phyloP scores from a whole-genome alignment of 1,140 invertebrate species.

The Trichogramma pretiosum region DNA sequence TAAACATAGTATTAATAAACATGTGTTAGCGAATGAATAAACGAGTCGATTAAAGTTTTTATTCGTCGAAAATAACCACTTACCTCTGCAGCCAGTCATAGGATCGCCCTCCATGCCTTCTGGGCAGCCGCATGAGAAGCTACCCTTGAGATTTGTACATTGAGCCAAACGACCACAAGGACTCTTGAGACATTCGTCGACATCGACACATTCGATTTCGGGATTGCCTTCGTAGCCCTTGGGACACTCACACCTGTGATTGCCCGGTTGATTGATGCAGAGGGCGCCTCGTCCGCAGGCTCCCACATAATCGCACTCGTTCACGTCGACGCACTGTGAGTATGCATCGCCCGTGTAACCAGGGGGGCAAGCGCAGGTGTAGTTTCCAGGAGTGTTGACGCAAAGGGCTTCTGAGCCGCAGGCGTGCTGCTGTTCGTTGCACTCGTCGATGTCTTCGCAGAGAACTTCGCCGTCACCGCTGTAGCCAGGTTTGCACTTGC shows the following conservation, averaged over 20 bases:
- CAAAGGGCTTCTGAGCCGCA: conserved; percentile 76
- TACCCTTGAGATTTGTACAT: conserved; percentile 64
- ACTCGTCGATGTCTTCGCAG: conserved; percentile 85
- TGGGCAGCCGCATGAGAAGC: conserved; percentile 66
- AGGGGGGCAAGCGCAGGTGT: conserved; percentile 72
- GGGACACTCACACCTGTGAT: conserved; percentile 74
- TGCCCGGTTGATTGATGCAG: conserved; percentile 71
- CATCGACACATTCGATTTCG: conserved; percentile 58
- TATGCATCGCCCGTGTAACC: conserved; percentile 84
- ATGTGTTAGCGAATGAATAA: background rate
- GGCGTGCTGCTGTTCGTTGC: conserved; percentile 56
- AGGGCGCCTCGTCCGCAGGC: conserved; percentile 70
- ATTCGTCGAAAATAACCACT: conserved; percentile 14
- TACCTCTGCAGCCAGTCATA: conserved; percentile 60
- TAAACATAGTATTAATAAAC: no score
- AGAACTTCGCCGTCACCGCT: conserved; percentile 78
- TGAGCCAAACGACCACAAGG: conserved; percentile 65
- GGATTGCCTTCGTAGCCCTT: conserved; percentile 68
- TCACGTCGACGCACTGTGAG: conserved; percentile 67
- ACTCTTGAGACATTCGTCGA: conserved; percentile 59
- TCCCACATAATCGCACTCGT: conserved; percentile 66
- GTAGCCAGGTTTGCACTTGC: conserved; percentile 85
- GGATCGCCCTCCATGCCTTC: conserved; percentile 70
- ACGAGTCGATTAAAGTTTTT: background rate
- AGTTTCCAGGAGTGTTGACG: conserved; percentile 77